Evolutionary conservation across 2,888 invertebrate genomes (phyloP).

Genomic region (Vesta saturnalis): DNA sequence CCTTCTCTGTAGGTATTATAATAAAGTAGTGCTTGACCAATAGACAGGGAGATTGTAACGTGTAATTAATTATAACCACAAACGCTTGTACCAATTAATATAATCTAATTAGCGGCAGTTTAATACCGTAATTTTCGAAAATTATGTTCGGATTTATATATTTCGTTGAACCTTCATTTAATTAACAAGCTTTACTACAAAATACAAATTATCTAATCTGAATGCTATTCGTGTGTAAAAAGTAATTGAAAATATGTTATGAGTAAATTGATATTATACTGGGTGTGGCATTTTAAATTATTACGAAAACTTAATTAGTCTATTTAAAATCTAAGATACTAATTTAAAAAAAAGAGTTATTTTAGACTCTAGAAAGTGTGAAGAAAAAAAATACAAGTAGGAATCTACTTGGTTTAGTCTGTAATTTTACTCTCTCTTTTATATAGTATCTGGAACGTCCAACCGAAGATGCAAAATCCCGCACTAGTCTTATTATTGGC

Average conservation of each 20-base stretch:
- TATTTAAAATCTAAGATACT: too few relatives aligned
- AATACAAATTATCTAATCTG: not conserved
- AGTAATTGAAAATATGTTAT: not conserved
- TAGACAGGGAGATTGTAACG: constrained; percentile 17
- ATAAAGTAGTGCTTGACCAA: constrained; percentile 29
- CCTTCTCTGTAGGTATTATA: too few relatives aligned
- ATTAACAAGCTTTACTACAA: not conserved
- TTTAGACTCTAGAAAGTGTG: too few relatives aligned
- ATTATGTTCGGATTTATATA: constrained; percentile 15
- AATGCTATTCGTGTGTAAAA: not conserved
- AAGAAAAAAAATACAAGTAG: too few relatives aligned
- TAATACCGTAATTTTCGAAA: constrained; percentile 34
- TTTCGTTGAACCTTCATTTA: not conserved
- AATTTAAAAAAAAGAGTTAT: too few relatives aligned
- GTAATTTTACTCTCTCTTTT: too few relatives aligned
- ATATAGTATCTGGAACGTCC: too few relatives aligned
- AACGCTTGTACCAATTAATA: constrained; percentile 29
- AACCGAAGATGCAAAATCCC: too few relatives aligned
- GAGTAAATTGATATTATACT: not conserved
- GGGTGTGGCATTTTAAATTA: too few relatives aligned
- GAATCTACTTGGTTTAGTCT: too few relatives aligned
- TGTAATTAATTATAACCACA: constrained; percentile 34
- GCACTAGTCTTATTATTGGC: too few relatives aligned
- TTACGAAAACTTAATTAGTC: too few relatives aligned
- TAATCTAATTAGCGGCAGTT: constrained; percentile 34